phyloP scores from a whole-genome alignment of 2,888 invertebrate genomes.

The Cryptocheilus praepositus region DNA sequence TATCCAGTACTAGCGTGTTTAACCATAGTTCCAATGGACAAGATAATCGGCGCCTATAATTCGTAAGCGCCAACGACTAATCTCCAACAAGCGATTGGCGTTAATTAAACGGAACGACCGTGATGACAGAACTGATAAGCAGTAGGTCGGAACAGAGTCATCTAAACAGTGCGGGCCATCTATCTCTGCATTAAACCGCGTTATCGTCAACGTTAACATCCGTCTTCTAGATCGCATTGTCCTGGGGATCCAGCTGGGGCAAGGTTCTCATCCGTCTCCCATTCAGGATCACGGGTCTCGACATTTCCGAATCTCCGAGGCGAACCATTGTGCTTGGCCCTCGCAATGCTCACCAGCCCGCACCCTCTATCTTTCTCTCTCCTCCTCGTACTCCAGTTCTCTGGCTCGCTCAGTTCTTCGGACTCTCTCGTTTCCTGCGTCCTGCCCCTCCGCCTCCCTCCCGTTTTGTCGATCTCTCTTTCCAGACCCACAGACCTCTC shows the following conservation, averaged over 20 bases:
- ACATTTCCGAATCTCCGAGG: conserved; percentile 72
- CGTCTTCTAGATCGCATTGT: conserved; percentile 66
- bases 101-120: too few relatives aligned
- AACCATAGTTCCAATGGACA: background rate
- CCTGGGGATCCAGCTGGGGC: conserved; percentile 62
- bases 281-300: conserved; percentile 66
- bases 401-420: conserved; percentile 29
- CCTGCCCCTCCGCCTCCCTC: conserved; percentile 24
- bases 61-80: background rate
- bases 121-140: too few relatives aligned
- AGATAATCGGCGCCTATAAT: background rate
- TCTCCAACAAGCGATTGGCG: background rate
- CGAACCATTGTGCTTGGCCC: conserved; percentile 62
- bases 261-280: conserved; percentile 71
- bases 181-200: conserved; percentile 36
- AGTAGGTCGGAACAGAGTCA: conserved; percentile 12
- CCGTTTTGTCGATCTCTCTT: conserved; percentile 44
- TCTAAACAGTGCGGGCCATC: conserved; percentile 28
- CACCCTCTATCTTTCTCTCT: conserved; percentile 19
- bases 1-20: background rate
- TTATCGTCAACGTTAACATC: conserved; percentile 63
- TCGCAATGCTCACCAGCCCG: conserved; percentile 30
- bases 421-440: conserved; percentile 6
- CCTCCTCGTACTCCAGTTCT: conserved; percentile 38
- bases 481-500: conserved; percentile 47